Base-by-base conservation (phyloP, 23 tunicate species). In the Trididemnum miniatum region DNA sequence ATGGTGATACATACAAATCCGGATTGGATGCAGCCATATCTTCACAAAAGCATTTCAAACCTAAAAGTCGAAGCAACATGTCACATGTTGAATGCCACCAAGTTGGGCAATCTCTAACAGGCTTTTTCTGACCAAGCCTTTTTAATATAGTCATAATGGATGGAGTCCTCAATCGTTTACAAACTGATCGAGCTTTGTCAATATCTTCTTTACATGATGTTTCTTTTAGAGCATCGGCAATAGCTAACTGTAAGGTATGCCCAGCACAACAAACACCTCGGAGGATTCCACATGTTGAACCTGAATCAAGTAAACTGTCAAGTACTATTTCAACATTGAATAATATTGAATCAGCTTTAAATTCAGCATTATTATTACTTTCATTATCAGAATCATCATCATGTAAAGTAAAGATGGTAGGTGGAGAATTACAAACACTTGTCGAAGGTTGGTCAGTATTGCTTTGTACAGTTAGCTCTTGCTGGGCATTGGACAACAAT, bases 231-330 rank as follows among this genome's bases (percentile, higher is more conserved):
- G 80, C 80, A 51, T 76, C 80, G 9, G 44, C 80, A 20, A 76
- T 64, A 20, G 80, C 80, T 20, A 76, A 51, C 64, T 76, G 64
- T 76, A 76, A 76, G 1, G 80, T 76, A 31, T 76, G 80, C 1
- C 64, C 80, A 24, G 80, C 80, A 76, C 80, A 76, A 4, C 80
- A 34, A 27, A 76, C 52, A 37, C 64, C 80, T 37, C 59, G 27
- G 29, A n/a, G 30, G 29, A 62, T 62, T 22, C 27, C 69, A 62
- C 30, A 4, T 62, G 28, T 25, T 62, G 69, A 25, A 25, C 4
- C 28, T 62, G 69, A 62, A 22, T 44, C 54, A 44, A 44, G 54
- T 44, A 44, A 44, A 44, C 54, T 44, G 54, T 44, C 54, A 44
- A 44, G 54, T 44, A 44, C 54, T 44, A 44, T 44, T 44, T 44